A percentile compares a stretch with the other conserved stretches of the same genome.
Evolutionary conservation across 2,797 vertebrate genomes (phyloP).

Genomic region (Acrossocheilus wenchowensis): DNA sequence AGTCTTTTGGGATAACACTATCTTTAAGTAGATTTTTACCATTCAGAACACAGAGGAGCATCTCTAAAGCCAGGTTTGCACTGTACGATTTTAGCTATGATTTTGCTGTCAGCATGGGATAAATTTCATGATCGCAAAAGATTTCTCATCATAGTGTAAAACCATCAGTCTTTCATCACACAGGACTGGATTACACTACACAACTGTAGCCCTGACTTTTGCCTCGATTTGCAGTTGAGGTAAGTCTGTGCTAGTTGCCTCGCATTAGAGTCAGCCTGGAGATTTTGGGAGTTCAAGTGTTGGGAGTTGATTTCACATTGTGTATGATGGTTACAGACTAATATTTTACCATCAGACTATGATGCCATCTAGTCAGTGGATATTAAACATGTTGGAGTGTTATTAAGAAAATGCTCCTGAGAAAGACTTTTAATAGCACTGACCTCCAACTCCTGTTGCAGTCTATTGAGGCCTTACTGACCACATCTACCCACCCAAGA

Average conservation of each 20-base stretch:
- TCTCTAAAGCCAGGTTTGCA: background rate
- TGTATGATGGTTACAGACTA: background rate
- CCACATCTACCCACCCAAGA: background rate
- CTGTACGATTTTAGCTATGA: background rate
- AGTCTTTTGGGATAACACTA: background rate
- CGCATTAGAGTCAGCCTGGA: background rate
- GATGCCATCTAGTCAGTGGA: background rate
- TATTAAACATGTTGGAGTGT: background rate
- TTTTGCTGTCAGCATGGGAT: background rate
- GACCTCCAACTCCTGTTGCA: background rate
- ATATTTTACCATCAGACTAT: background rate
- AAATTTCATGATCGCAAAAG: background rate
- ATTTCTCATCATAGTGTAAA: background rate
- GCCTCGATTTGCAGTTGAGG: background rate
- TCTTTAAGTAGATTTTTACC: background rate
- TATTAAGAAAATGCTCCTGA: background rate
- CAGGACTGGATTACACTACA: background rate
- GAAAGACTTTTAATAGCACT: background rate
- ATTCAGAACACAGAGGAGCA: conserved; percentile 33
- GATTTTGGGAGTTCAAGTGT: background rate
- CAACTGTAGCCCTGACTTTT: background rate
- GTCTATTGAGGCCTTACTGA: background rate
- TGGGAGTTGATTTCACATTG: background rate
- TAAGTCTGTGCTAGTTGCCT: background rate
- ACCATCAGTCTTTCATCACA: background rate